phyloP scores from a whole-genome alignment of 2,797 vertebrate genomes.

The Scolopax rusticola region DNA sequence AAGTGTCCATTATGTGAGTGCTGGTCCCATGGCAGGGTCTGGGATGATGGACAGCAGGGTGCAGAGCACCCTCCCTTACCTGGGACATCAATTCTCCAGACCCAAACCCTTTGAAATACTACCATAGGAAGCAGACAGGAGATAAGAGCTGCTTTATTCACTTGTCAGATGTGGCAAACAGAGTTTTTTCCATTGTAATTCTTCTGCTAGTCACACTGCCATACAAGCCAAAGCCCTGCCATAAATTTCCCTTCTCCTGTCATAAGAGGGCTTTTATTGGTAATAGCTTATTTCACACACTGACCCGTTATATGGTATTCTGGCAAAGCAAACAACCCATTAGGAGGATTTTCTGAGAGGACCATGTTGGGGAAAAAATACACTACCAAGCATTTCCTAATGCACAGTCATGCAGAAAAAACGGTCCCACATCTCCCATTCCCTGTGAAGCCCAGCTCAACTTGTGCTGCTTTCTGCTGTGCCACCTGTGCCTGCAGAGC shows the following conservation, averaged over 20 bases:
- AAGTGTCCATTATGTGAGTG: neutral
- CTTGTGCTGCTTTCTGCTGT: neutral
- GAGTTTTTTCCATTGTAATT: neutral
- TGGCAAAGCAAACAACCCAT: slow-evolving; percentile 1
- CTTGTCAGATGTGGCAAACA: neutral
- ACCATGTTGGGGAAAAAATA: neutral
- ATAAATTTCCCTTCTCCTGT: slow-evolving; percentile 21
- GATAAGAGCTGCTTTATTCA: neutral
- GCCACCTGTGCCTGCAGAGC: fast-evolving
- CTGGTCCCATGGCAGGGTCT: neutral
- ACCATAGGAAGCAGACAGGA: neutral
- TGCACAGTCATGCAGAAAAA: neutral
- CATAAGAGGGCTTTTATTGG: neutral
- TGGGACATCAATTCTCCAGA: neutral
- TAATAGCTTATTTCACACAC: neutral
- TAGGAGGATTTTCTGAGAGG: neutral
- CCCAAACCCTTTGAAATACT: neutral
- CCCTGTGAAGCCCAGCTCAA: neutral
- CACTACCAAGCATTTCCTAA: neutral
- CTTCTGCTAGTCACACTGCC: neutral
- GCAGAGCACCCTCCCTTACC: neutral
- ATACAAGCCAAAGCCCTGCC: neutral
- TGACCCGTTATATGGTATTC: neutral
- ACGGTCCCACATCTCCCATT: fast-evolving
- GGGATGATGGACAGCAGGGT: neutral